These are phyloP conservation scores for Pemphigus obesinymphae DNA, from an alignment of 1,140 invertebrate species.

Conservation along the genomic window DNA sequence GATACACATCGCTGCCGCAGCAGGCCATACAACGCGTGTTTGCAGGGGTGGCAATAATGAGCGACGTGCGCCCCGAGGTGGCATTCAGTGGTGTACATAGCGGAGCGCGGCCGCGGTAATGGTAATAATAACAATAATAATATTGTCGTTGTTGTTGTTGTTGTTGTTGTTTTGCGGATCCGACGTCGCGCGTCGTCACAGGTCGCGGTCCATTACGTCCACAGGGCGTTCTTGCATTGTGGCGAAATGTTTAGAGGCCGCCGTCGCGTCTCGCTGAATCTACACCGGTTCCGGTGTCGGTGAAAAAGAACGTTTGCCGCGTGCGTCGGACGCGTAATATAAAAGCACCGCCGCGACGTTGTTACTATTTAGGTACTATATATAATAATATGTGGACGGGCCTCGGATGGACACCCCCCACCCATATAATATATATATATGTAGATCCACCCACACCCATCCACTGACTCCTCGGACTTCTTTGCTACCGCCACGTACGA, in stretches of 20 bases:
- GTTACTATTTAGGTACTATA: too few relatives aligned
- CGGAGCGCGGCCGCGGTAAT: neutral
- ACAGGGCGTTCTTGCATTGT: conserved; percentile 6
- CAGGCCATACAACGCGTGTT: neutral
- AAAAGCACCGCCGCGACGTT: neutral
- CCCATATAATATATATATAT: too few relatives aligned
- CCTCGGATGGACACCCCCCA: too few relatives aligned
- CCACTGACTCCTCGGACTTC: neutral
- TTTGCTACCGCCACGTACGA: too few relatives aligned
- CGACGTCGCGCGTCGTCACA: neutral
- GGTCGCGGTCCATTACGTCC: conserved; percentile 33
- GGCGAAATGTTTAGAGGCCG: neutral
- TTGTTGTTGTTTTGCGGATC: neutral
- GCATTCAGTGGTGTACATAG: neutral
- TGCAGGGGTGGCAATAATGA: neutral
- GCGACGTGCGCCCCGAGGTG: too few relatives aligned
- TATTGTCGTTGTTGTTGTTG: neutral
- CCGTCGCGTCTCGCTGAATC: conserved; percentile 28
- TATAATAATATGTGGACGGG: too few relatives aligned
- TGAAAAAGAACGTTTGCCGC: neutral
- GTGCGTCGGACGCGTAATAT: neutral
- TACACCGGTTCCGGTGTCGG: neutral
- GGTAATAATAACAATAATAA: neutral
- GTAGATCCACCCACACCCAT: neutral
- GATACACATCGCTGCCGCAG: neutral